Base-by-base conservation (phyloP, 2,797 vertebrate genomes). In the Steatocranus sp. region DNA sequence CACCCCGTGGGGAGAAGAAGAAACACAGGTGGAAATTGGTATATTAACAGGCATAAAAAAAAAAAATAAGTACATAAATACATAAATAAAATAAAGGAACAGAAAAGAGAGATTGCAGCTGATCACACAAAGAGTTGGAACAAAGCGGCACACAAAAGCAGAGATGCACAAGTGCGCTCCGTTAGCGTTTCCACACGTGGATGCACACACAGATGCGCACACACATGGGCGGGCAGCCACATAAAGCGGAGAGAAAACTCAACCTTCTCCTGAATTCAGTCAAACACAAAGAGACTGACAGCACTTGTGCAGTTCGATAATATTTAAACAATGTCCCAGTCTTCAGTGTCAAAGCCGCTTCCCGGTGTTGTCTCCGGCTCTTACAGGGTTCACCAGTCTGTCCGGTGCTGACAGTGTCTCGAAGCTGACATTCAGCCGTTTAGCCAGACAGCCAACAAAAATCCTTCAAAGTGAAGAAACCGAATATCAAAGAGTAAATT, bases 281-380 rank as follows among this genome's bases (percentile, higher is more conserved):
- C 91, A 87, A 86, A 91, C 85, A 88, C 87, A 92, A 83, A 91
- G 90, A 94, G 86, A 92, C 79, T 86, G 89, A 91, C 90, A 83
- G 86, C 77, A 54, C 86, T 76, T 78, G 86, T 89, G 89, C 89
- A 86, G 78, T 89, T 94, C 91, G 87, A 94, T 95, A 93, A 91
- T 86, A 90, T 92, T 88, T 86, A 91, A 95, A 94, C 94, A 93
- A 94, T 94, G 81, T 81, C 56, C 46, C 88, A 14, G 86, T 85
- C 88, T 81, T 88, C 85, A 78, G 87, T 83, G 90, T 86, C 93
- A 88, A 80, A 90, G 86, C 90, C 12, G 87, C 83, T 87, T 87
- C 87, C 75, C 66, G 1, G 25, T 23, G 84, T 78, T 70, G 88
- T 82, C 89, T 89, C 82, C 66, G 4, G 8, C 83, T 79, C 83